Base-by-base conservation (phyloP, 2,113 vertebrate species). In the Mus pahari region DNA sequence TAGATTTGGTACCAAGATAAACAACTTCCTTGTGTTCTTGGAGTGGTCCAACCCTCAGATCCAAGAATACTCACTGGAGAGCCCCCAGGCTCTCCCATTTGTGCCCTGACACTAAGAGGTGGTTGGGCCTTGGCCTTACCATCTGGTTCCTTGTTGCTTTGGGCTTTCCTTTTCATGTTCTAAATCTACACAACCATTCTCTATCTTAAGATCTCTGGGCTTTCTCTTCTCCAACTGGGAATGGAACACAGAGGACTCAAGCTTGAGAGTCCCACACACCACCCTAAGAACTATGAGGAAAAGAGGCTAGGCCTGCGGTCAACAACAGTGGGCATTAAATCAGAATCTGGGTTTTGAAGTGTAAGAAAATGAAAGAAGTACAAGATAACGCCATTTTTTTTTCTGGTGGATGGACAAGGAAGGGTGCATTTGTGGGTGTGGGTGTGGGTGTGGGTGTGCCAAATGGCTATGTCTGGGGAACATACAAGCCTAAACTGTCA, bases 1-100 rank as follows among this genome's bases (percentile, higher is more conserved):
- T 1, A 33, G 33, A 7, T 58, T 70, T 62, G 48, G 7, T 28
- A 50, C 5, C 0, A 42, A 5, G 60, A 64, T 10, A 39, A 26
- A 19, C 0, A 7, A 79, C 9, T 24, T 73, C 24, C 5, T 31
- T 2, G 0, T 0, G 31, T 5, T 42, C 33, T 77, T 77, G 31
- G 19, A 71, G 66, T 42, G 36, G 11, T 62, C 81, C 1, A 60
- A 62, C 39, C 24, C 13, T 42, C 36, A 62, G 58, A 28, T 28
- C n/a, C 13, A 26, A 28, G n/a, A 62, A 28, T 39, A 3, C 14
- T 22, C 55, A 60, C 12, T 0, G 12, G 60, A 42, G 12, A 83
- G 13, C 22, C 42, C 13, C n/a, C 58, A 28, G 55, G 55, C 13
- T 42, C 6, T 62, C 13, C n/a, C 58, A 8, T 62, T 11, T 42